Percentiles rank a stretch among this genome's conserved stretches.
Conservation (phyloP, 2,888 invertebrate species). For the Hydrotaea cyrtoneurina region DNA sequence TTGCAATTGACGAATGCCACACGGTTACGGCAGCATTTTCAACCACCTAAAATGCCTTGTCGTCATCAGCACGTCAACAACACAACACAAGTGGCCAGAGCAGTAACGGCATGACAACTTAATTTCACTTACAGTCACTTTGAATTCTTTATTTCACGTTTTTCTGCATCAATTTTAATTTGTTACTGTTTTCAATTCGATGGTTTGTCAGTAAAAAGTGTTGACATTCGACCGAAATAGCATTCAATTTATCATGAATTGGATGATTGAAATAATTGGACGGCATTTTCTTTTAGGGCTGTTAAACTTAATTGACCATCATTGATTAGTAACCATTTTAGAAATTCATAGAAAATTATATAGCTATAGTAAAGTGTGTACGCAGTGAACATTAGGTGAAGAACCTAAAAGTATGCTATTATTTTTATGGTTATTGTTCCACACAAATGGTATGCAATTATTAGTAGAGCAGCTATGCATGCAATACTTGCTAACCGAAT, state of each 20-base stretch:
- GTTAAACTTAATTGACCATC: constrained; percentile 16
- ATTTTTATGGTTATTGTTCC: neutral
- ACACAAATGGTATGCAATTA: constrained; percentile 44
- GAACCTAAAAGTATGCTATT: constrained; percentile 26
- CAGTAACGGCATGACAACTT: constrained; percentile 49
- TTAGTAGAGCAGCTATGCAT: constrained; percentile 25
- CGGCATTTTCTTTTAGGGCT: constrained; percentile 19
- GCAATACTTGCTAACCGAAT: constrained; percentile 25
- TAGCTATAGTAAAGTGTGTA: too few species aligned
- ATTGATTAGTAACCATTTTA: constrained; percentile 22
- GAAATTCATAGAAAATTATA: constrained; percentile 12
- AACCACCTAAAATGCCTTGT: constrained; percentile 43
- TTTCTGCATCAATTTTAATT: constrained; percentile 17
- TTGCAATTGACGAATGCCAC: constrained; percentile 33
- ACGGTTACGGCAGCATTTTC: neutral
- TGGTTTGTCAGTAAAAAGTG: too few species aligned
- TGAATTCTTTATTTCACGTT: neutral
- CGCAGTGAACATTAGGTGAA: neutral
- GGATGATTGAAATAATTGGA: constrained; percentile 21
- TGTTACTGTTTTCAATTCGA: neutral
- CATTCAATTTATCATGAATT: constrained; percentile 19
- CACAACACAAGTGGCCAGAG: constrained; percentile 4
- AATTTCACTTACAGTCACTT: constrained; percentile 58
- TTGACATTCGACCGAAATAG: constrained; percentile 5
- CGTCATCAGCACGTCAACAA: constrained; percentile 44